Evolutionary conservation across 2,797 vertebrate genomes (phyloP).

Genomic region (Crenichthys baileyi): DNA sequence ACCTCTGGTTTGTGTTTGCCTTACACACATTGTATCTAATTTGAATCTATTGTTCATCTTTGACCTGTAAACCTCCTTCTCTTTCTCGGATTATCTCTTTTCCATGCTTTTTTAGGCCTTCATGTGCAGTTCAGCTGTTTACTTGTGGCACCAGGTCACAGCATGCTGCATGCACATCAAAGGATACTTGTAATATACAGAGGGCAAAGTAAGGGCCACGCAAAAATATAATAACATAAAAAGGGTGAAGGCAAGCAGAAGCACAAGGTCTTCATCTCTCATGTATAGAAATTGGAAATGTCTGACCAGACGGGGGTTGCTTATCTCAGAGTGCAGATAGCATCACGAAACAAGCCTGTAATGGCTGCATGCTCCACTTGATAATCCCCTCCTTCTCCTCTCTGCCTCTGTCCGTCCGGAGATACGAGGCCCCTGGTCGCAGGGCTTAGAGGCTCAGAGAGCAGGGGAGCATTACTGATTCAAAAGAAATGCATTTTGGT

Average conservation of each 20-base stretch:
- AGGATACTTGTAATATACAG: conserved; percentile 70
- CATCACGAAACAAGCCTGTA: conserved; percentile 81
- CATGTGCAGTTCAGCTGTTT: conserved; percentile 40
- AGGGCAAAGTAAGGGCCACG: conserved; percentile 48
- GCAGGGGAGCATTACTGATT: conserved; percentile 82
- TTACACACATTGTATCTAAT: not conserved
- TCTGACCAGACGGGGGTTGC: conserved; percentile 71
- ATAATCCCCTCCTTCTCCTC: conserved; percentile 73
- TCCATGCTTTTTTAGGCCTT: conserved; percentile 2
- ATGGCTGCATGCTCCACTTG: conserved; percentile 82
- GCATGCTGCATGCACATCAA: conserved; percentile 42
- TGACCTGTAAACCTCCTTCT: conserved; percentile 1
- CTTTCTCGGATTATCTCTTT: conserved; percentile 31
- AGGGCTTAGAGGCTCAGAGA: conserved; percentile 77
- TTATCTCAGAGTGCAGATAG: conserved; percentile 81
- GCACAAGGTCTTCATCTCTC: conserved; percentile 81
- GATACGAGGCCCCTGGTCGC: conserved; percentile 63
- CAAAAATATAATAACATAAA: conserved; percentile 70
- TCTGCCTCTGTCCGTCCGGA: conserved; percentile 53
- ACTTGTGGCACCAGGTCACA: conserved; percentile 37
- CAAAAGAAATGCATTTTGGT: conserved; percentile 81
- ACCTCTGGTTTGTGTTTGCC: not conserved
- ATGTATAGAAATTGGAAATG: conserved; percentile 84
- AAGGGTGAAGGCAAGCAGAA: conserved; percentile 60
- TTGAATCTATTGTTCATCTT: conserved; percentile 12